A percentile compares a stretch with the other conserved stretches of the same genome.
phyloP scores from a whole-genome alignment of 2,888 invertebrate genomes.

The Cosmopolites sordidus region DNA sequence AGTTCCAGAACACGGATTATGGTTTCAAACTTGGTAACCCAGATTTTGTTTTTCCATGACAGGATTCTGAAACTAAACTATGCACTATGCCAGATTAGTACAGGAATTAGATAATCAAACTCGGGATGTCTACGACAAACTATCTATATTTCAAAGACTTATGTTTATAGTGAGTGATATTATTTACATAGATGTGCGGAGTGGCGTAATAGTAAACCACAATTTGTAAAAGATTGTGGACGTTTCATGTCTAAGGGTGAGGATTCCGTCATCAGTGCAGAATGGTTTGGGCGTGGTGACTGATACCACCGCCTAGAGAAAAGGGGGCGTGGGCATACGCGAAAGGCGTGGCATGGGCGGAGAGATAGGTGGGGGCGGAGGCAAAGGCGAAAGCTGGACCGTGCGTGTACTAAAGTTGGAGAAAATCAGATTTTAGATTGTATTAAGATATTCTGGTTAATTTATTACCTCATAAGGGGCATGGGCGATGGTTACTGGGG shows the following conservation, averaged over 20 bases:
- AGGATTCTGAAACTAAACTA: no score
- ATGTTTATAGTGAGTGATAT: no score
- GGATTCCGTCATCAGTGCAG: constrained; percentile 14
- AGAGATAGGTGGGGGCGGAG: constrained; percentile 40
- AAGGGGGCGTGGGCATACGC: constrained; percentile 29
- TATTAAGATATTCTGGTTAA: no score
- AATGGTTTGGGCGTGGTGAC: constrained; percentile 19
- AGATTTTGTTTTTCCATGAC: no score
- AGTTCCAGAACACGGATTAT: no score
- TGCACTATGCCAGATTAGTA: no score
- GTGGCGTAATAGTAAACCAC: background rate
- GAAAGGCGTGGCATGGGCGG: constrained; percentile 7
- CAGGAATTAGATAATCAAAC: no score
- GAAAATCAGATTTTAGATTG: no score
- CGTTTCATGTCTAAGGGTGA: background rate
- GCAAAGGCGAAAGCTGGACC: constrained; percentile 21
- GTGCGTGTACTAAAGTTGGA: constrained; percentile 2
- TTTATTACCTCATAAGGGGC: constrained; percentile 13
- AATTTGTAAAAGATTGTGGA: no score
- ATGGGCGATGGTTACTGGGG: constrained; percentile 31
- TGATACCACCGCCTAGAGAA: constrained; percentile 9
- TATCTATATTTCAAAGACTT: no score
- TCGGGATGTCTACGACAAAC: no score
- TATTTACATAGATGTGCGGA: constrained; percentile 24
- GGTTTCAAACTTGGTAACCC: no score